phyloP scores from a whole-genome alignment of 2,113 vertebrate species.

The Tylochromis polylepis region DNA sequence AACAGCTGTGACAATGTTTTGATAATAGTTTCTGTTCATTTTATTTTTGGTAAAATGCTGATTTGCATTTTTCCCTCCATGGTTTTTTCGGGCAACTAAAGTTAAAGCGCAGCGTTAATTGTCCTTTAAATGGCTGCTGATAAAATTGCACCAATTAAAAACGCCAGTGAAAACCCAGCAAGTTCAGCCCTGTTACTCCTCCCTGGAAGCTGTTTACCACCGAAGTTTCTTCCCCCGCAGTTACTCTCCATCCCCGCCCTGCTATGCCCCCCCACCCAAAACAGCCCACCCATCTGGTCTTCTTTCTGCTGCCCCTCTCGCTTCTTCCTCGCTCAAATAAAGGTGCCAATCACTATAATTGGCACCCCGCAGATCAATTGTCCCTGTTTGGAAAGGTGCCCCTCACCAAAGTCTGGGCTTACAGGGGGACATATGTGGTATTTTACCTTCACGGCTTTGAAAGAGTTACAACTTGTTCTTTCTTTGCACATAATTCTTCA shows the following conservation, averaged over 20 bases:
- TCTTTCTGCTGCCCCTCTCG: constrained; percentile 55
- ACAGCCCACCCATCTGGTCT: constrained; percentile 73
- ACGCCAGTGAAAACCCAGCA: constrained; percentile 10
- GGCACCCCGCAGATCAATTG: constrained; percentile 72
- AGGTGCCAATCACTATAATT: constrained; percentile 78
- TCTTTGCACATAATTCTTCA: background rate
- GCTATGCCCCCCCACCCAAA: background rate
- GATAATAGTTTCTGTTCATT: background rate
- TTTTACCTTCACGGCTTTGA: background rate
- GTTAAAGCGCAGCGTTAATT: background rate
- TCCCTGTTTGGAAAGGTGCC: constrained; percentile 49
- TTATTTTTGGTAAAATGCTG: background rate
- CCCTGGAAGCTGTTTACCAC: constrained; percentile 11
- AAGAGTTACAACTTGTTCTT: background rate
- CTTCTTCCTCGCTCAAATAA: constrained; percentile 64
- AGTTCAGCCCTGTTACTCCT: background rate
- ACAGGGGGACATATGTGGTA: background rate
- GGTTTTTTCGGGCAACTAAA: background rate
- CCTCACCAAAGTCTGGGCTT: constrained; percentile 20
- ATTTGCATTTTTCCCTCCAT: background rate
- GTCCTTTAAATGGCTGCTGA: background rate
- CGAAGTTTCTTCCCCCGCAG: background rate
- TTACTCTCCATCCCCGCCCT: background rate
- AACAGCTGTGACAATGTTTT: background rate
- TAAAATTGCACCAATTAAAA: constrained; percentile 13